phyloP scores from a whole-genome alignment of 1,140 invertebrate species.

The Hermatobates lingyangjiaoensis region DNA sequence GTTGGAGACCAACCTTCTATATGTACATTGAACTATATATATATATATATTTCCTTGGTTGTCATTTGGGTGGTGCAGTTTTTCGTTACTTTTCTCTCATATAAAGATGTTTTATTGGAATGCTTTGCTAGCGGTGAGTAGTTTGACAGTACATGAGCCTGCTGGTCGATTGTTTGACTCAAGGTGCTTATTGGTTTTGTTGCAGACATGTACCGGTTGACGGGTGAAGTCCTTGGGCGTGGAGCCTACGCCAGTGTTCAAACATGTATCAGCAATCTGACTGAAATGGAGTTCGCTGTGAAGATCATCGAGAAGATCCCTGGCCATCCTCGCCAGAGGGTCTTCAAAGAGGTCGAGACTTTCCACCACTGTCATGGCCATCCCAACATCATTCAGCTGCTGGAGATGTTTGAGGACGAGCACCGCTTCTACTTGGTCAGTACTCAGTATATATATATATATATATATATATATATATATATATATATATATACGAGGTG shows the following conservation, averaged over 20 bases:
- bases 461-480: no score
- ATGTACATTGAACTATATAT: no score
- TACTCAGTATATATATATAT: no score
- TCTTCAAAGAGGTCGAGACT: conserved; percentile 95
- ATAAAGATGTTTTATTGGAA: neutral
- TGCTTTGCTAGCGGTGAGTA: neutral
- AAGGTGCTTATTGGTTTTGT: conserved; percentile 18
- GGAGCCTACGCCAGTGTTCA: conserved; percentile 92
- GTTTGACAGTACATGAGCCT: neutral
- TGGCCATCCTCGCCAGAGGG: conserved; percentile 73
- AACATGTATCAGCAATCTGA: conserved; percentile 78
- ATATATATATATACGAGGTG: no score
- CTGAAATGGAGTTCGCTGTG: conserved; percentile 84
- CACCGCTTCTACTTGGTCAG: conserved; percentile 48
- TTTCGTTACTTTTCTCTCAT: no score
- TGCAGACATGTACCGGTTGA: conserved; percentile 84
- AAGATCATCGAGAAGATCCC: conserved; percentile 95
- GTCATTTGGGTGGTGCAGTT: no score
- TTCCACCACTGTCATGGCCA: conserved; percentile 95
- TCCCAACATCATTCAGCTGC: conserved; percentile 90
- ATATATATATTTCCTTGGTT: no score
- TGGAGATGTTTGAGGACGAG: conserved; percentile 93
- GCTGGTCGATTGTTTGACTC: neutral
- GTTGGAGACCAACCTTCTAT: no score
- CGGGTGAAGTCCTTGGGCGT: conserved; percentile 84